These are phyloP conservation scores for Campylorhamphus procurvoides DNA, from an alignment of 2,113 vertebrate genomes.

Conservation along the genomic window DNA sequence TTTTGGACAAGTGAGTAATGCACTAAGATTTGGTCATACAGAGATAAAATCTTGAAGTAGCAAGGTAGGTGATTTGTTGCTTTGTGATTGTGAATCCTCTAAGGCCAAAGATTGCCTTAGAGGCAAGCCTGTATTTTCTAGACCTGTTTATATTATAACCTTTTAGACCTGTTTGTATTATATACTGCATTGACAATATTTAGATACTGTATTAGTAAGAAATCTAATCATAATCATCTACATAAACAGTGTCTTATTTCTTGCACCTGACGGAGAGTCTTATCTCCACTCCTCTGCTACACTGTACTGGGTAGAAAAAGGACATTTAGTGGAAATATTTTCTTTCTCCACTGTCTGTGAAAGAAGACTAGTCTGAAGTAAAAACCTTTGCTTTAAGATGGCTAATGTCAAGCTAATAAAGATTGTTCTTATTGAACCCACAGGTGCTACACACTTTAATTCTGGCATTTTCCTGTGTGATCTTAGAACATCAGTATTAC, in stretches of 20 bases:
- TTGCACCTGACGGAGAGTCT: rapidly evolving
- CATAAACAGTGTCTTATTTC: not conserved
- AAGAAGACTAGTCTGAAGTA: not conserved
- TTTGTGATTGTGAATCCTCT: not conserved
- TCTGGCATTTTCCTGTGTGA: not conserved
- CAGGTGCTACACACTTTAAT: not conserved
- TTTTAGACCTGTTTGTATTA: not conserved
- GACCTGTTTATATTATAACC: not conserved
- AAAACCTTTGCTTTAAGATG: not conserved
- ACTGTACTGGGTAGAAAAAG: not conserved
- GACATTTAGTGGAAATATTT: not conserved
- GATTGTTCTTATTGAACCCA: not conserved
- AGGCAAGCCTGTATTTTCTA: not conserved
- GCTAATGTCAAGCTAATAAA: not conserved
- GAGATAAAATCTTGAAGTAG: not conserved
- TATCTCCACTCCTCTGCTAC: not conserved
- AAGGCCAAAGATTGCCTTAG: not conserved
- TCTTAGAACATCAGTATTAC: not conserved
- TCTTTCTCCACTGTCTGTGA: not conserved
- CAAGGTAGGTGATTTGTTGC: not conserved
- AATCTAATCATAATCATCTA: not conserved
- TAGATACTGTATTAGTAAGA: not conserved
- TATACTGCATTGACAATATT: not conserved
- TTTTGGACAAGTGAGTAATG: not conserved
- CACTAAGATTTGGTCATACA: not conserved